phyloP scores from a whole-genome alignment of 2,797 vertebrate species.

The Enteromius mattozi region DNA sequence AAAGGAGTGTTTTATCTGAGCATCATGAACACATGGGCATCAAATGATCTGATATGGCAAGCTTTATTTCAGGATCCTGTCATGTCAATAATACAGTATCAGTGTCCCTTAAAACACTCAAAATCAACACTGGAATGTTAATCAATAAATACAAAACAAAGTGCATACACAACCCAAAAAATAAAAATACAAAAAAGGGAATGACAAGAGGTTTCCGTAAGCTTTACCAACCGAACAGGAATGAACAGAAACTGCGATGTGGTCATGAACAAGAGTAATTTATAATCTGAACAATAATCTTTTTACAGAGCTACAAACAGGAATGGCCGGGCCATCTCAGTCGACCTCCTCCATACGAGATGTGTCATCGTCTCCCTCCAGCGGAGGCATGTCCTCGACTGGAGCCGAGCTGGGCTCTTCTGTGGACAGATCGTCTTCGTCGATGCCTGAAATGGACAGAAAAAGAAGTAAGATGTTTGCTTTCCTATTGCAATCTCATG shows the following conservation, averaged over 20 bases:
- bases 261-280: conserved; percentile 24
- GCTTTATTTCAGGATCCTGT: conserved; percentile 67
- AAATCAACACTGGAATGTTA: conserved; percentile 68
- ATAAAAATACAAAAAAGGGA: conserved; percentile 63
- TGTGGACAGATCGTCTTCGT: conserved; percentile 87
- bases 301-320: conserved; percentile 57
- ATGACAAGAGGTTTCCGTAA: not conserved
- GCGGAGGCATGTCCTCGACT: conserved; percentile 90
- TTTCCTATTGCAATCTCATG: not conserved
- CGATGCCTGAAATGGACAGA: conserved; percentile 82
- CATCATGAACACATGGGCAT: not conserved
- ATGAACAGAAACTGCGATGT: conserved; percentile 53
- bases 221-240: conserved; percentile 21
- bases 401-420: conserved; percentile 82
- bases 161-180: conserved; percentile 61
- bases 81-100: conserved; percentile 63
- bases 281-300: conserved; percentile 58
- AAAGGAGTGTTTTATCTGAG: not conserved
- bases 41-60: conserved; percentile 53
- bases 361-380: conserved; percentile 92
- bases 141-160: conserved; percentile 74
- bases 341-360: conserved; percentile 98
- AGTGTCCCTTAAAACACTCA: conserved; percentile 60
- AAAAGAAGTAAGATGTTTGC: not conserved
- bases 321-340: conserved; percentile 63